These are phyloP conservation scores for Galleria mellonella DNA, from an alignment of 1,140 invertebrate genomes.

Conservation along the genomic window DNA sequence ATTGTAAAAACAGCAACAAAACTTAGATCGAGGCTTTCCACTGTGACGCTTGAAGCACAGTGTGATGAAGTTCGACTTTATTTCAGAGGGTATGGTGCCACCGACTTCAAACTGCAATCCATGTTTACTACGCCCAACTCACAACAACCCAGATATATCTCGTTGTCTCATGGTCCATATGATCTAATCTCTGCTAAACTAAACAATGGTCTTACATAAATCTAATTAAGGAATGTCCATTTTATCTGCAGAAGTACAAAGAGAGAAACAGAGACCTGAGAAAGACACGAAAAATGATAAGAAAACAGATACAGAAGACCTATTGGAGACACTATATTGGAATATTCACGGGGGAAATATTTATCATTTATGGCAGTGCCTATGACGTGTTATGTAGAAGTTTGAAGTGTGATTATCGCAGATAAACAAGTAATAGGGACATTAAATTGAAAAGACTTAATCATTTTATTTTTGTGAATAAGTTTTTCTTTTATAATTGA, in stretches of 20 bases:
- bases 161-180: constrained; percentile 76
- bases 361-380: constrained; percentile 59
- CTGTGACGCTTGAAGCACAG: constrained; percentile 36
- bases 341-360: constrained; percentile 72
- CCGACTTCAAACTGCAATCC: constrained; percentile 56
- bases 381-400: constrained; percentile 16
- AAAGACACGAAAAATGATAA: constrained; percentile 51
- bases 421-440: constrained; percentile 29
- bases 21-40: constrained; percentile 33
- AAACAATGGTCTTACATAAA: constrained; percentile 4
- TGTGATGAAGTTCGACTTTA: constrained; percentile 68
- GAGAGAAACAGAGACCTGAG: constrained; percentile 62
- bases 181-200: constrained; percentile 60
- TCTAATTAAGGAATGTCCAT: constrained; percentile 59
- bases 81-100: constrained; percentile 72
- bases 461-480: constrained; percentile 9
- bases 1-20: constrained; percentile 60
- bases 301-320: constrained; percentile 45
- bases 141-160: constrained; percentile 75
- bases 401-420: neutral
- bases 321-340: constrained; percentile 67
- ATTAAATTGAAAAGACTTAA: constrained; percentile 13
- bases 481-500: constrained; percentile 23
- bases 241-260: constrained; percentile 72
- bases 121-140: constrained; percentile 68